These are phyloP conservation scores for Myotis planiceps DNA, from an alignment of 2,797 vertebrate genomes.

Conservation along the genomic window DNA sequence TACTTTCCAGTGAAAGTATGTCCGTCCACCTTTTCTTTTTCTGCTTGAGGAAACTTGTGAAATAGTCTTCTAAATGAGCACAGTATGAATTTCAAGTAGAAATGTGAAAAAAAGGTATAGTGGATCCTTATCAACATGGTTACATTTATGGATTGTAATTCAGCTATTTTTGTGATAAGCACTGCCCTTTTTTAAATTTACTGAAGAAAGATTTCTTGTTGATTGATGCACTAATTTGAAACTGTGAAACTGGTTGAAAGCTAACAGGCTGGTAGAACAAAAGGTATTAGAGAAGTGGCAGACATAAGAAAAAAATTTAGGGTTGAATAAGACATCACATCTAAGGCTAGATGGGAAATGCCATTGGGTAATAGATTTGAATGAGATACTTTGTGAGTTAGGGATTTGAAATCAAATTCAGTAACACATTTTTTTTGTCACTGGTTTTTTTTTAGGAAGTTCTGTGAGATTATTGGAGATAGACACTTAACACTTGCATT, in stretches of 20 bases:
- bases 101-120: background rate
- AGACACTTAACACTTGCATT: background rate
- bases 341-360: background rate
- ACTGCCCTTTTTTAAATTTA: background rate
- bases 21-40: background rate
- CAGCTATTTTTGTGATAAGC: background rate
- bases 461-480: background rate
- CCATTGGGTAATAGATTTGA: background rate
- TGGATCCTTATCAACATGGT: background rate
- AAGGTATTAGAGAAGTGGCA: background rate
- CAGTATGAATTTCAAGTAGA: background rate
- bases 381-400: background rate
- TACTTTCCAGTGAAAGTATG: background rate
- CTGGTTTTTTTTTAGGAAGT: background rate
- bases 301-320: background rate
- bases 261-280: background rate
- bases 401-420: slow-evolving; percentile 8
- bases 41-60: background rate
- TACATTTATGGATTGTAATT: background rate
- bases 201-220: slow-evolving; percentile 8
- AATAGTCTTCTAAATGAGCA: slow-evolving; percentile 6
- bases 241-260: background rate
- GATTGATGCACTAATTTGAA: background rate
- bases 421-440: background rate
- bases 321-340: background rate